Evolutionary conservation across 2,797 vertebrate genomes (phyloP), one percentile per base, ranked within the genome.

Genomic region (Lutjanus argentimaculatus): DNA sequence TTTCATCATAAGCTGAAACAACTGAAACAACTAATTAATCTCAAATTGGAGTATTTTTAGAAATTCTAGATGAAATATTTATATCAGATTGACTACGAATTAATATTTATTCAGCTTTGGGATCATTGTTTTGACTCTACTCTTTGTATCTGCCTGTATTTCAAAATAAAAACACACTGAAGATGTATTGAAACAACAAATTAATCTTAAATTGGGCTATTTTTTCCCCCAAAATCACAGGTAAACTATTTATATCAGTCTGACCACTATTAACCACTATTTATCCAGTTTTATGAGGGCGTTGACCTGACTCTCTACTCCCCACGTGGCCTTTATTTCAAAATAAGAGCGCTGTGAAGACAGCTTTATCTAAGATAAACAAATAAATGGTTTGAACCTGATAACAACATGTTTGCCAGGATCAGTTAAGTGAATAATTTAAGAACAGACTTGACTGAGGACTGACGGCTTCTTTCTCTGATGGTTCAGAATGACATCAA

Each of bases 91-190:
- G 8, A 57, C 25, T 17, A 42, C 9, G 5, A 36, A 36, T 36
- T 3, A 6, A 2, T 12, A 4, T 21, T 57, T 17, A 7, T 21
- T 36, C 17, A 8, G 12, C 48, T 40, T 14, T 2, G 40, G 7
- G 17, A n/a, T n/a, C 5, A 3, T 49, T 36, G 22, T 7, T 61
- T n/a, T 42, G 25, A 14, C 36, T 42, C 14, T 30, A 7, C 49
- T 42, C 16, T 46, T 3, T 30, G 15, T 7, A 45, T 8, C 19
- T 16, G 11, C 16, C 16, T 21, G 15, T 16, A 12, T 40, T 75
- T 79, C 56, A 72, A 64, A 83, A 75, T 67, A 57, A 79, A 36
- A 36, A 36, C 30, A 36, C 30, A 36, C 30, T 6, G 6, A 36
- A 36, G 30, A 4, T 36, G 30, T 36, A 3, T 36, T 36, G 30